phyloP scores from a whole-genome alignment of 2,113 vertebrate genomes.

The Nansenia antarctica region DNA sequence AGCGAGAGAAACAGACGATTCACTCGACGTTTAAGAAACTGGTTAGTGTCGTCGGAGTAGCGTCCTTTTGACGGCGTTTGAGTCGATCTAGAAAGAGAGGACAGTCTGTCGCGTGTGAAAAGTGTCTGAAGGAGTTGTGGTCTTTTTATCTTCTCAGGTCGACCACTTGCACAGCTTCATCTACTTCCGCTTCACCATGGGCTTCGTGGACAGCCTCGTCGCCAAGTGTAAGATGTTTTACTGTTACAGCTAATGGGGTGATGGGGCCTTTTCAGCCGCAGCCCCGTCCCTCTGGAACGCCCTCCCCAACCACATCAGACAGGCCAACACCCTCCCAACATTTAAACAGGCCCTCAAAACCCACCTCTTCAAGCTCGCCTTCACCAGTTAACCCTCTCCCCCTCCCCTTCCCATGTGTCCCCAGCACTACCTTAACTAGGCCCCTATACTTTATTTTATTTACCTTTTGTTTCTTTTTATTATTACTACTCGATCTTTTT shows the following conservation, averaged over 20 bases:
- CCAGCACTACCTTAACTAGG: too few relatives aligned
- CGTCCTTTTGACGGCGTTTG: not conserved
- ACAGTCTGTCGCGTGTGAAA: not conserved
- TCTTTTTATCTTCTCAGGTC: slow-evolving; percentile 75
- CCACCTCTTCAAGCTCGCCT: too few relatives aligned
- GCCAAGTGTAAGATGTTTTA: slow-evolving; percentile 90
- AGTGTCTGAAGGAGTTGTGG: not conserved
- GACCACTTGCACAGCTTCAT: slow-evolving; percentile 96
- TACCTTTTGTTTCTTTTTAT: too few relatives aligned
- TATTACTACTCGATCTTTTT: too few relatives aligned
- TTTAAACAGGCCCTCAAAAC: too few relatives aligned
- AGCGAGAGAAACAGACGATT: slow-evolving; percentile 93
- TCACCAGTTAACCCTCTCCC: too few relatives aligned
- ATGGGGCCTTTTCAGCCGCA: too few relatives aligned
- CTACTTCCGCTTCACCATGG: slow-evolving; percentile 97
- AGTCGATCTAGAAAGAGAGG: not conserved
- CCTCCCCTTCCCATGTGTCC: too few relatives aligned
- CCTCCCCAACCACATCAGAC: too few relatives aligned
- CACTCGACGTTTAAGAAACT: slow-evolving; percentile 88
- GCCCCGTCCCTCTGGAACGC: too few relatives aligned
- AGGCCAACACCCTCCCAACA: too few relatives aligned
- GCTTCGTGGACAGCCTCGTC: slow-evolving; percentile 94
- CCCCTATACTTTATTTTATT: too few relatives aligned
- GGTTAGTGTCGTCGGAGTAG: slow-evolving; percentile 79
- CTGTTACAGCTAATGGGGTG: not conserved